phyloP scores from a whole-genome alignment of 1,140 invertebrate genomes.

The Hormaphis cornu region DNA sequence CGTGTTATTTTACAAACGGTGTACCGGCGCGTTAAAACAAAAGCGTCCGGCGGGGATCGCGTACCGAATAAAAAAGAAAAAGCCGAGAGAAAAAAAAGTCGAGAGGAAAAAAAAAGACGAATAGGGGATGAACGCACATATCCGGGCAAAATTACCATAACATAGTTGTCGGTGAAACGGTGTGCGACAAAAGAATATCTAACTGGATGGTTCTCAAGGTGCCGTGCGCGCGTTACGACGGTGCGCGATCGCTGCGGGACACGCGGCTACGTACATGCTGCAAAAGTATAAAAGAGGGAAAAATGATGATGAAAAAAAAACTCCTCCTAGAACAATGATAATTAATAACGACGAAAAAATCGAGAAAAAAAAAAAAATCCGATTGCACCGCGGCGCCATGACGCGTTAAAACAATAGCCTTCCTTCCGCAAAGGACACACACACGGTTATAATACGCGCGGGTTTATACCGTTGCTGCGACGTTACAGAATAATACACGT shows the following conservation, averaged over 20 bases:
- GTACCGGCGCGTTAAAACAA: constrained; percentile 14
- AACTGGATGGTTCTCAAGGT: constrained; percentile 25
- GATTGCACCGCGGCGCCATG: not conserved
- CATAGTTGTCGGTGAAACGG: constrained; percentile 22
- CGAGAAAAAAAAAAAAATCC: not conserved
- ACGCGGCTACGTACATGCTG: not conserved
- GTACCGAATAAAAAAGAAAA: no score
- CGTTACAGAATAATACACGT: no score
- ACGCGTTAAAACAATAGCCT: constrained; percentile 31
- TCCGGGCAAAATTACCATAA: constrained; percentile 31
- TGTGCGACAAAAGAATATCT: constrained; percentile 29
- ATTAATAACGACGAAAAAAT: not conserved
- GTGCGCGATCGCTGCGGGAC: not conserved
- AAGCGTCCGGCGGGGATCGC: constrained; percentile 20
- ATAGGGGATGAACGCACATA: constrained; percentile 18
- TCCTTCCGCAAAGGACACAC: constrained; percentile 31
- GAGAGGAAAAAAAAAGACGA: no score
- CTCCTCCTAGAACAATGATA: not conserved
- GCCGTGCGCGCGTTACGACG: not conserved
- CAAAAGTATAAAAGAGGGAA: not conserved
- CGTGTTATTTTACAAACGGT: no score
- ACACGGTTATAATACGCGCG: no score
- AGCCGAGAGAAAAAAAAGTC: no score
- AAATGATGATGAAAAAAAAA: not conserved
- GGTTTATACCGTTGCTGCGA: not conserved